Conservation (phyloP, 2,113 vertebrate species). For the Sylvilagus bachmani region DNA sequence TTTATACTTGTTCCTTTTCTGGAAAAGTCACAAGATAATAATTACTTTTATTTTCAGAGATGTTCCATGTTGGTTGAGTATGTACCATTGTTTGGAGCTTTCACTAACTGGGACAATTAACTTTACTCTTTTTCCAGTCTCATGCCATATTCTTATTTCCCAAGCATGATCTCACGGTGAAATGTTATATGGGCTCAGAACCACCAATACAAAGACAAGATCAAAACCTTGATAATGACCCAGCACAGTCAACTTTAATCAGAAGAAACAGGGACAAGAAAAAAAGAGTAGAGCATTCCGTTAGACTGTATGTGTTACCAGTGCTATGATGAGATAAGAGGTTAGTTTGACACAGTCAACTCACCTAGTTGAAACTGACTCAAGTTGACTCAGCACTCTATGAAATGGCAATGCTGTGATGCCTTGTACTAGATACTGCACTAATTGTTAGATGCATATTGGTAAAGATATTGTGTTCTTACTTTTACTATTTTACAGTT, state of each 20-base stretch:
- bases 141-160: neutral
- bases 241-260: neutral
- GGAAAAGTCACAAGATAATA: constrained; percentile 24
- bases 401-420: neutral
- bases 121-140: constrained; percentile 2
- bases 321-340: neutral
- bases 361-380: neutral
- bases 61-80: neutral
- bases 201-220: neutral
- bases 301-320: constrained; percentile 28
- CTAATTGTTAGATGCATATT: neutral
- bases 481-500: neutral
- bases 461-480: neutral
- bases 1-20: constrained; percentile 44
- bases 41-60: constrained; percentile 38
- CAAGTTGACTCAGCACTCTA: neutral
- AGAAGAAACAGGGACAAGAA: neutral
- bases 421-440: neutral
- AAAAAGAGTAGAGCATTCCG: neutral
- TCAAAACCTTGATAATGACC: neutral
- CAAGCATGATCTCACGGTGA: constrained; percentile 11
- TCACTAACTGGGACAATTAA: constrained; percentile 24
- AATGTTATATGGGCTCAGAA: neutral
- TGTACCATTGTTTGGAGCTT: constrained; percentile 6
- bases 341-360: neutral